Base-by-base conservation (phyloP, 2,888 invertebrate species). In the Falcaria lacertinaria region DNA sequence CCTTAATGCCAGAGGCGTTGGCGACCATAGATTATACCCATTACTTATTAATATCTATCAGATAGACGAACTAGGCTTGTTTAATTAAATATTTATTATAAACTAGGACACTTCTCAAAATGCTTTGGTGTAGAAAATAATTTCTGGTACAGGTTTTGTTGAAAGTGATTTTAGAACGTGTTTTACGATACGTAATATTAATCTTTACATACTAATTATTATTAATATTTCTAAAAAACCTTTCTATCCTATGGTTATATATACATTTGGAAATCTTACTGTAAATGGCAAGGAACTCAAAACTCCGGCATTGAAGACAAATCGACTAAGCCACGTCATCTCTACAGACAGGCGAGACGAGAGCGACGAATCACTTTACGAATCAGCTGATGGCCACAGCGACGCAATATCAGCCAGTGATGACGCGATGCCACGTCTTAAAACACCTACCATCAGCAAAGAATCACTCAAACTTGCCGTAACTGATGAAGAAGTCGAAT, bases 341-440 rank as follows among this genome's bases (percentile, higher is more conserved):
- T 56, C 56, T 59, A 74, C 82, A 89, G 89, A 89, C 45, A 70
- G 89, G 43, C 72, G 89, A 48, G 88, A 87, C 63, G 89, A 87
- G 65, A 89, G 89, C 64, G 89, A 89, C 60, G 89, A 89, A 52
- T 88, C 88, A 7, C 60, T 89, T 34, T 89, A 89, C 69, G 89
- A 89, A 57, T 89, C 89, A 15, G 89, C 88, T 3, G 89, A 89
- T 45, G 81, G 88, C 28, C 87, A 88, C 54, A 87, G 87, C 48
- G 89, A 89, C 47, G 75, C 76, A 6, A 82, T 88, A 47, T 87
- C 87, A 1, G 87, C 85, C 15, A 88, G 88, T 44, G 88, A 89
- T 42, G 86, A 87, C 40, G 79, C 86, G 0, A 41, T 88, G 0
- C 77, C 89, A 0, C 68, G 81, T 22, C 74, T 89, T 7, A 85